Percentiles rank a stretch among this genome's conserved stretches.
Conservation (phyloP, 2,797 vertebrate genomes). For the Mormyrus hasselquistii region DNA sequence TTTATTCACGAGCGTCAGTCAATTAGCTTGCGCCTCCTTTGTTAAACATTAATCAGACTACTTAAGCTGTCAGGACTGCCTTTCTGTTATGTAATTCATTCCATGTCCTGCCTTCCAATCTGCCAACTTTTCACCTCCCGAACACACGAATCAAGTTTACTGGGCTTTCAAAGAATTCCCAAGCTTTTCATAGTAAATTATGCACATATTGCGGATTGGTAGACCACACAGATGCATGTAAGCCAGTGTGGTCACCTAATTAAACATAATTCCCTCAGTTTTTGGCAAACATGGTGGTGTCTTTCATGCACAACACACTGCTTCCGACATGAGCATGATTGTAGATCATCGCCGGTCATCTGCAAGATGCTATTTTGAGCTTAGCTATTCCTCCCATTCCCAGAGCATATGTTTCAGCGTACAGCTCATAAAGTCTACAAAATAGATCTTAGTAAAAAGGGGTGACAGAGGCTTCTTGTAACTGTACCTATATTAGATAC, state of each 20-base stretch:
- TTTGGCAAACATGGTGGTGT: background rate
- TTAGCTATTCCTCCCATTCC: background rate
- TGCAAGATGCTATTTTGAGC: background rate
- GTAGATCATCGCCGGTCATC: background rate
- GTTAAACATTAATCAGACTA: background rate
- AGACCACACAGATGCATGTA: background rate
- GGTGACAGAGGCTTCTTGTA: background rate
- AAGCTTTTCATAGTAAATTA: conserved; percentile 1
- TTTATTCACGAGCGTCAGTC: background rate
- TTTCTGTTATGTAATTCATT: conserved; percentile 5
- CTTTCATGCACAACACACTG: background rate
- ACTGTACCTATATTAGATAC: background rate
- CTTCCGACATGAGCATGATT: background rate
- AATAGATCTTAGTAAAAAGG: background rate
- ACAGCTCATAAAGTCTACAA: background rate
- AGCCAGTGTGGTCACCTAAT: background rate
- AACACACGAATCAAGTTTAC: background rate
- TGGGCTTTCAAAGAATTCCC: background rate
- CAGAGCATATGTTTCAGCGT: background rate
- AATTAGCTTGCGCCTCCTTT: background rate
- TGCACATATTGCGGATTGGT: background rate
- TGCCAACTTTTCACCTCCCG: background rate
- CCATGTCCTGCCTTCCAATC: background rate
- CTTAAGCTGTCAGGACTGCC: background rate
- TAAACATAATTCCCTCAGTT: background rate